These are phyloP conservation scores for Hydrozoanthus gracilis DNA, from an alignment of 92 coral and sea anemone species.

Conservation along the genomic window DNA sequence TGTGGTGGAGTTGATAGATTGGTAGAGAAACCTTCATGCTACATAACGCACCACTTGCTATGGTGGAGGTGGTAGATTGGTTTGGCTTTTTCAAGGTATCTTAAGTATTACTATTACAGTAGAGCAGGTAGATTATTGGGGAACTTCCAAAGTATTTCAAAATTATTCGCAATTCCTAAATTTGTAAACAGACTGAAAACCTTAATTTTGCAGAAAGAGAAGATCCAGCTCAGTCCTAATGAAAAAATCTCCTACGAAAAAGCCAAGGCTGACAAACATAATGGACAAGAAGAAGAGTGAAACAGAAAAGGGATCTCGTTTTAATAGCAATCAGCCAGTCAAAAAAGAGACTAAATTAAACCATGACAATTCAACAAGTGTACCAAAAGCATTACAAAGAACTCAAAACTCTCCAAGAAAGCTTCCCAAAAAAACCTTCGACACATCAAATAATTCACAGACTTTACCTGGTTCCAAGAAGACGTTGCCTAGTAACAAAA, in stretches of 20 bases:
- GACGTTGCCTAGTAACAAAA: not conserved
- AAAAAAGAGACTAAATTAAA: not conserved
- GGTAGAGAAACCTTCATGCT: no score
- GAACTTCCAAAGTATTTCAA: no score
- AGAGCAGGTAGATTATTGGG: no score
- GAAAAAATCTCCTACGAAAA: constrained; percentile 20
- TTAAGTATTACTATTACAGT: no score
- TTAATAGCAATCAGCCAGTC: not conserved
- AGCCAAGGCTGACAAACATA: constrained; percentile 13
- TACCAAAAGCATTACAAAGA: not conserved
- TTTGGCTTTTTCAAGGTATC: no score
- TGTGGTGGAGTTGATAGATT: no score
- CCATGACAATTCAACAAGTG: not conserved
- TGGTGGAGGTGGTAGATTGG: no score
- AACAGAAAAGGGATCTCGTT: not conserved
- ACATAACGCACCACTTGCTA: no score
- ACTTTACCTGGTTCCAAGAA: not conserved
- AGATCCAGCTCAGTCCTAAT: not conserved
- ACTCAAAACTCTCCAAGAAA: constrained; percentile 35
- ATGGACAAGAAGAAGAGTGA: not conserved
- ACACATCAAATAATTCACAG: not conserved
- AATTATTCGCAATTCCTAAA: no score
- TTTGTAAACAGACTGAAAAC: no score
- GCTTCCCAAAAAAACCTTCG: not conserved
- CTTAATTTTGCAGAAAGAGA: constrained; percentile 20